Base-by-base conservation (phyloP, 2,113 vertebrate genomes). In the Pseudorasbora parva region DNA sequence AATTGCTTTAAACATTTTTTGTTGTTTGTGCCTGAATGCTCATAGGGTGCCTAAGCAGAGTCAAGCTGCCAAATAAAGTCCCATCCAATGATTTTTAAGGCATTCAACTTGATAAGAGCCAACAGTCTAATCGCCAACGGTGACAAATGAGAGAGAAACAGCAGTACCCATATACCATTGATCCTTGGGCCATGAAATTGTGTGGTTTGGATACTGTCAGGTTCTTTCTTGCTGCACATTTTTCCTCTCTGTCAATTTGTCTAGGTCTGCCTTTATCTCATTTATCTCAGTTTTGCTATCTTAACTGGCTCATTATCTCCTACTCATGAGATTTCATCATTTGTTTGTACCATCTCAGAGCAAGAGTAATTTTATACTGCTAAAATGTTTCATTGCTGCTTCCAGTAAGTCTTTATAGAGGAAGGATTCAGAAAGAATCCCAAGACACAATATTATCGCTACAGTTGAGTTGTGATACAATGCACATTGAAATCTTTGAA, bases 261-360 rank as follows among this genome's bases (percentile, higher is more conserved):
- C 72, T 45, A 51, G 25, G 7, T 25, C 23, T 81, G 25, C 17
- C 23, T 54, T 51, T 41, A 56, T 69, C 25, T 69, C 14, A 56
- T 81, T 54, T 69, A 69, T 69, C n/a, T 62, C 37, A 47, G 77
- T 47, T 62, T 79, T 45, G 41, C 77, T 49, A 79, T 8, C 77
- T 30, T 79, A 64, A 79, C 77, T 49, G 59, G 43, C 59, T 49
- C 43, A 66, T 79, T 51, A 79, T 66, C 59, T 66, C 57, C 9
- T 49, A 45, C 59, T 49, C 57, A n/a, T 79, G 77, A 79, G 59
- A 64, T 79, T 79, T 79, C 43, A 49, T 79, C 23, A 79, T 78
- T 45, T 78, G 56, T 64, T 2, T 79, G 17, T 62, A 79, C 15
- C 76, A 54, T 60, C 54, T 60, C 33, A 15, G 56, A 62, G 43